Conservation (phyloP, 2,797 vertebrate genomes). For the Holocentrus rufus region DNA sequence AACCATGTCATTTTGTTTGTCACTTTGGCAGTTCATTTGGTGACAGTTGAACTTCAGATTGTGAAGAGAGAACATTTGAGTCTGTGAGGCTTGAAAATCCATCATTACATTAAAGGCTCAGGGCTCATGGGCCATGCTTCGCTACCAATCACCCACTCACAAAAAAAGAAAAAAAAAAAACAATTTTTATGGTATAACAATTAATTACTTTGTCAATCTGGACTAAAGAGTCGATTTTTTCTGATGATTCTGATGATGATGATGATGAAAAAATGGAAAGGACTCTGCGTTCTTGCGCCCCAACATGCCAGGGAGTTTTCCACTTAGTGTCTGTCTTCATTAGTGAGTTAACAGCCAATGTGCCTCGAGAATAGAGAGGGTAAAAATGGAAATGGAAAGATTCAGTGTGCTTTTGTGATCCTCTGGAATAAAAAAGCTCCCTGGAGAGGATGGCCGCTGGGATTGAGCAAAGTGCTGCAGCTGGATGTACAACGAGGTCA, state of each 20-base stretch:
- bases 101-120: background rate
- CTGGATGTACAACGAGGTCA: conserved; percentile 64
- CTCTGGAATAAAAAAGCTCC: conserved; percentile 38
- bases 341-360: conserved; percentile 23
- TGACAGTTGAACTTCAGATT: conserved; percentile 54
- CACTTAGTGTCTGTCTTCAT: conserved; percentile 13
- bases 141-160: background rate
- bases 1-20: conserved; percentile 47
- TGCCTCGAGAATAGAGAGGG: conserved; percentile 26
- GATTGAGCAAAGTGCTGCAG: conserved; percentile 52
- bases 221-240: background rate
- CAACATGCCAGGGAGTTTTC: background rate
- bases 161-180: no score
- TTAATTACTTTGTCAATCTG: no score
- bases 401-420: conserved; percentile 42
- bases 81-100: conserved; percentile 40
- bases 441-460: conserved; percentile 32
- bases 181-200: no score
- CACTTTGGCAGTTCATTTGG: conserved; percentile 44
- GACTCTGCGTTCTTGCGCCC: background rate
- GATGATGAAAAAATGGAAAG: background rate
- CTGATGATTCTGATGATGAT: background rate
- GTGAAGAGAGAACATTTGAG: conserved; percentile 40
- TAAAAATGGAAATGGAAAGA: conserved; percentile 38
- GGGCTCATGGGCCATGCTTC: background rate